Evolutionary conservation across 2,888 invertebrate species (phyloP).

Genomic region (Caenorhabditis sp.): DNA sequence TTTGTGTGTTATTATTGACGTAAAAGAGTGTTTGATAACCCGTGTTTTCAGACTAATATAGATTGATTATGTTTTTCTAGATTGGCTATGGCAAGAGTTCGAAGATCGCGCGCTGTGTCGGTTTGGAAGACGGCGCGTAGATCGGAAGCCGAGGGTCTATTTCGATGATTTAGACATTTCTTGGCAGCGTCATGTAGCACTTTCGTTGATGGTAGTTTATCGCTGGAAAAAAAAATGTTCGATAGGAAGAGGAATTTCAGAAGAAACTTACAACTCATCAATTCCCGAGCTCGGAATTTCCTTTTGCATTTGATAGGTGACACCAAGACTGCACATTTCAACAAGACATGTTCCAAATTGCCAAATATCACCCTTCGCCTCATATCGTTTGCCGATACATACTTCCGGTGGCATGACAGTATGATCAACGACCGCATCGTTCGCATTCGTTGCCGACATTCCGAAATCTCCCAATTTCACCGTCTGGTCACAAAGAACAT

Average conservation of each 20-base stretch:
- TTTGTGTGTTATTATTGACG: too few species aligned
- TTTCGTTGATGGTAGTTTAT: conserved; percentile 24
- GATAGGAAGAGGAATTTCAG: conserved; percentile 2
- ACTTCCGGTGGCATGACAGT: conserved; percentile 45
- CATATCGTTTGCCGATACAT: conserved; percentile 35
- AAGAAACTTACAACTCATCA: conserved; percentile 31
- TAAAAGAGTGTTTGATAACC: too few species aligned
- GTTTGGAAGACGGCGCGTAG: conserved; percentile 35
- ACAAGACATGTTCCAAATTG: conserved; percentile 46
- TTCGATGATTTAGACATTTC: conserved; percentile 25
- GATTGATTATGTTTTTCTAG: conserved; percentile 28
- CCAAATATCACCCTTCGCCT: conserved; percentile 47
- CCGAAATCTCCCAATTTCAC: conserved; percentile 48
- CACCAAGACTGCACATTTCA: conserved; percentile 44
- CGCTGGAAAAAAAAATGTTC: conserved; percentile 15
- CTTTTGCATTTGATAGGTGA: conserved; percentile 23
- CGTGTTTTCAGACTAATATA: conserved; percentile 18
- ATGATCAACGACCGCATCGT: conserved; percentile 22
- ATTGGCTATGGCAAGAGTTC: conserved; percentile 31
- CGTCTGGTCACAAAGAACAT: conserved; percentile 44
- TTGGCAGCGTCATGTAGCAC: conserved; percentile 33
- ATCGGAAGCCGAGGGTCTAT: conserved; percentile 34
- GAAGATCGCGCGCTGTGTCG: conserved; percentile 33
- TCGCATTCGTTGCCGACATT: conserved; percentile 14
- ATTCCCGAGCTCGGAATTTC: conserved; percentile 31